Conservation (phyloP, 2,113 vertebrate genomes). For the Dermatemys mawii region DNA sequence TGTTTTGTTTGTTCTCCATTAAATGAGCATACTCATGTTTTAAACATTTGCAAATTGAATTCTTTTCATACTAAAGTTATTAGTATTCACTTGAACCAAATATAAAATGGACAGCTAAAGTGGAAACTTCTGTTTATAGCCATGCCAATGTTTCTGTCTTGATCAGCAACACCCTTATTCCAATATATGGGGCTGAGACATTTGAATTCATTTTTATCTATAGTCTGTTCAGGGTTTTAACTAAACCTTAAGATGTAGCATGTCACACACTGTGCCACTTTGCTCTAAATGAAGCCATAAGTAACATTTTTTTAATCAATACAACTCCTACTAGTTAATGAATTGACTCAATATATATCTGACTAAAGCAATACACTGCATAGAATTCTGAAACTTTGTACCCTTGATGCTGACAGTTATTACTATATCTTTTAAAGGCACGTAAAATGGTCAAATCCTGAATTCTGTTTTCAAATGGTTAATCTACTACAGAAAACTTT, state of each 20-base stretch:
- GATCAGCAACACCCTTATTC: background rate
- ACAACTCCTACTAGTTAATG: background rate
- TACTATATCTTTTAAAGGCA: background rate
- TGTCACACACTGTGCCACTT: background rate
- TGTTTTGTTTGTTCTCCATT: background rate
- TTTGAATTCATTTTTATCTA: background rate
- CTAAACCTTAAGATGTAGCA: background rate
- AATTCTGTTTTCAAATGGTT: background rate
- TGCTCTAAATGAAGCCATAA: background rate
- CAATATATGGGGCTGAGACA: background rate
- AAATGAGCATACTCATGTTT: background rate
- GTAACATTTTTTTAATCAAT: background rate
- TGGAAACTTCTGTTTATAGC: background rate
- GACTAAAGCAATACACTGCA: background rate
- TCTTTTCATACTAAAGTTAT: conserved; percentile 6
- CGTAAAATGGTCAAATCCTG: background rate
- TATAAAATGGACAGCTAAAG: background rate
- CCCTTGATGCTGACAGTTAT: background rate
- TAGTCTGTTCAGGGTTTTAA: background rate
- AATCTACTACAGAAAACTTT: background rate
- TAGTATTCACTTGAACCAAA: background rate
- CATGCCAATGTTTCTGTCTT: background rate
- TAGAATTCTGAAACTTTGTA: background rate
- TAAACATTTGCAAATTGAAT: background rate
- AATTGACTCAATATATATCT: background rate